These are phyloP conservation scores for Lasioglossum pauxillum DNA, from an alignment of 2,888 invertebrate species.

Conservation along the genomic window DNA sequence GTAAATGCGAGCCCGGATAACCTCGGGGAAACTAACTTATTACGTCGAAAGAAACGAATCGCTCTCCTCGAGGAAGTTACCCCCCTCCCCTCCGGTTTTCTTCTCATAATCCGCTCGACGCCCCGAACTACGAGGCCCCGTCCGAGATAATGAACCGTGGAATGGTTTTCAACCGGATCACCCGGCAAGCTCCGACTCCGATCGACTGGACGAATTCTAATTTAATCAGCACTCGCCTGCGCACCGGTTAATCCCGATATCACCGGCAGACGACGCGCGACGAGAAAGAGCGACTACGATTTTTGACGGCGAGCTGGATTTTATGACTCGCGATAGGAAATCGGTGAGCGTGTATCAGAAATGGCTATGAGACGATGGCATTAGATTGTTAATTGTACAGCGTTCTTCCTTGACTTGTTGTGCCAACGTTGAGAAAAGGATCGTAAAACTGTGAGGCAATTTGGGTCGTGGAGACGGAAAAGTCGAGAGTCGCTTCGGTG, in stretches of 20 bases:
- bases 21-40: slow-evolving; percentile 64
- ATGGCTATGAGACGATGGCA: background rate
- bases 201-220: slow-evolving; percentile 36
- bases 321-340: background rate
- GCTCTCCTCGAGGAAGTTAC: background rate
- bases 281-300: background rate
- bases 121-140: background rate
- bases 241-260: background rate
- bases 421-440: background rate
- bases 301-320: background rate
- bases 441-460: background rate
- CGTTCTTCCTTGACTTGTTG: background rate
- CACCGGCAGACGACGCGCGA: background rate
- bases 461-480: background rate
- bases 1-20: slow-evolving; percentile 62
- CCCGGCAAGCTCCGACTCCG: background rate
- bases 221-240: slow-evolving; percentile 25
- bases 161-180: slow-evolving; percentile 23
- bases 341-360: background rate
- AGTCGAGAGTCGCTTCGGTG: background rate
- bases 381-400: background rate
- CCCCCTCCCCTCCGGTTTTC: background rate
- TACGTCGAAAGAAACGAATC: slow-evolving; percentile 59
- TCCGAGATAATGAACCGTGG: slow-evolving; percentile 56
- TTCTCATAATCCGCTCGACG: slow-evolving; percentile 42